These are phyloP conservation scores for Dromaius novaehollandiae DNA, from an alignment of 2,113 vertebrate species.

Conservation along the genomic window DNA sequence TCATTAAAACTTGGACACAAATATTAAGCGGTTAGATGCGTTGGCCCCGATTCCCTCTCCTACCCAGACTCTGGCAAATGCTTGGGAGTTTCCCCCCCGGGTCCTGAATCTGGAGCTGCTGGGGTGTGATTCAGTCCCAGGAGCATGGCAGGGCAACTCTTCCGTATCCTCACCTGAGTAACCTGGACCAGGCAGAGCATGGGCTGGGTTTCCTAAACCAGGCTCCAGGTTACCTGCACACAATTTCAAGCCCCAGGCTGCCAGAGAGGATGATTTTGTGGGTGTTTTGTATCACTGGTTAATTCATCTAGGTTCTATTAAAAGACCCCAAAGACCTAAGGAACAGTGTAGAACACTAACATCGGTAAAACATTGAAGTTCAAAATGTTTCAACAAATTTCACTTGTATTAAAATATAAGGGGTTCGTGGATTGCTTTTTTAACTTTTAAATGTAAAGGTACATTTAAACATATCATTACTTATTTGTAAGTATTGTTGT, in stretches of 20 bases:
- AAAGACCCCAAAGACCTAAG: background rate
- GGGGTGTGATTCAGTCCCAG: accelerated
- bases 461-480: background rate
- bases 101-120: background rate
- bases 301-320: background rate
- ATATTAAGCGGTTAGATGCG: background rate
- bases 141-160: background rate
- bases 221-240: accelerated
- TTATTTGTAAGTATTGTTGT: background rate
- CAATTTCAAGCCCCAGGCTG: background rate
- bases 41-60: background rate
- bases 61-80: background rate
- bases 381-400: background rate
- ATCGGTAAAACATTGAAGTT: background rate
- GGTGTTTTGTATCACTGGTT: background rate
- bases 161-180: background rate
- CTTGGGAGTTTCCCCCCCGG: background rate
- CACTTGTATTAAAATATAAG: background rate
- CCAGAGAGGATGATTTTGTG: background rate
- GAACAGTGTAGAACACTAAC: background rate
- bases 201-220: background rate
- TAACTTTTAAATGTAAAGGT: background rate
- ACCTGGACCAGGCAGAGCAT: accelerated
- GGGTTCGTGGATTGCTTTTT: background rate
- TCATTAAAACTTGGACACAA: conserved; percentile 19